Evolutionary conservation across 1,140 invertebrate genomes (phyloP).

Genomic region (Paraescarpia echinospica): DNA sequence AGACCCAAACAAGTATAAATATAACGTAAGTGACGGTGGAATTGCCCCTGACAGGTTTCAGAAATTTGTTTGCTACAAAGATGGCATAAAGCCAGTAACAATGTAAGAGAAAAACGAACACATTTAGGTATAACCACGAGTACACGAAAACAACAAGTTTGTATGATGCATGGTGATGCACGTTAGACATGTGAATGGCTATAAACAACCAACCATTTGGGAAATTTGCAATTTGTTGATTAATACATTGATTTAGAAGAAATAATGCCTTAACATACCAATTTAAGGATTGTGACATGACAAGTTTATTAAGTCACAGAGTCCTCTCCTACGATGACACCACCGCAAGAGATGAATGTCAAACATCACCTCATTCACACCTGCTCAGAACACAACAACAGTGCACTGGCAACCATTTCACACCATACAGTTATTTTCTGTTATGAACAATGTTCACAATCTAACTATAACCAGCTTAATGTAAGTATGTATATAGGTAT

Average conservation of each 20-base stretch:
- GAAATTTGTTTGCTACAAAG: neutral
- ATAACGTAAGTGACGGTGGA: too few relatives aligned
- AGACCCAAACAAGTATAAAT: too few relatives aligned
- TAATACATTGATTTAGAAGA: too few relatives aligned
- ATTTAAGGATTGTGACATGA: neutral
- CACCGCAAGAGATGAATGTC: too few relatives aligned
- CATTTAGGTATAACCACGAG: neutral
- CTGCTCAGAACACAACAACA: too few relatives aligned
- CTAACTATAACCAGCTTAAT: too few relatives aligned
- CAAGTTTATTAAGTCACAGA: neutral
- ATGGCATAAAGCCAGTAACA: neutral
- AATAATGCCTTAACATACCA: neutral
- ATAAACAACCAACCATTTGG: neutral
- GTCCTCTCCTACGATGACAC: too few relatives aligned
- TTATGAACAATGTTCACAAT: neutral
- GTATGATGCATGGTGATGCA: neutral
- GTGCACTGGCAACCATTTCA: neutral
- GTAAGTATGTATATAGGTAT: too few relatives aligned
- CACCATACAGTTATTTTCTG: neutral
- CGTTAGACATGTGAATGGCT: neutral
- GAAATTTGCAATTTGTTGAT: neutral
- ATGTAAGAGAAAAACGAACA: neutral
- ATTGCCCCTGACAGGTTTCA: too few relatives aligned
- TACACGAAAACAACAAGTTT: neutral
- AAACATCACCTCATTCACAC: too few relatives aligned